These are phyloP conservation scores for Nephrocerus scutellatus DNA, from an alignment of 2,888 invertebrate genomes.

Conservation along the genomic window DNA sequence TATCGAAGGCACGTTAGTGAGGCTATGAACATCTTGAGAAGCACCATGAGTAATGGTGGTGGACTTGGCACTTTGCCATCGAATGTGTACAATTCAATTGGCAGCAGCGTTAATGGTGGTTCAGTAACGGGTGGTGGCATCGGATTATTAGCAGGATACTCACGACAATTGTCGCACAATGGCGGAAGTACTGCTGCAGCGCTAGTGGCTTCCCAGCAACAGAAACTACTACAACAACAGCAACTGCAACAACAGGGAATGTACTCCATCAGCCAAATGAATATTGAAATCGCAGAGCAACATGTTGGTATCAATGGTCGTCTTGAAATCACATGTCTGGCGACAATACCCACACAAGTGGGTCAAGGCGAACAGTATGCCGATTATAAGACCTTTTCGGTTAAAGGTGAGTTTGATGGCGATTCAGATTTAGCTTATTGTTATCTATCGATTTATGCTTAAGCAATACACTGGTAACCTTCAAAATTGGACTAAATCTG, in stretches of 20 bases:
- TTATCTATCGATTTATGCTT: too few species aligned
- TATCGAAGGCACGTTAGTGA: slow-evolving; percentile 42
- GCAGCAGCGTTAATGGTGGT: slow-evolving; percentile 39
- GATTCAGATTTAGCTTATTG: not conserved
- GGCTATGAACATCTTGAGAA: slow-evolving; percentile 39
- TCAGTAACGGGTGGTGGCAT: too few species aligned
- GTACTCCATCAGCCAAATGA: slow-evolving; percentile 60
- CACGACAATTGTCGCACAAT: slow-evolving; percentile 36
- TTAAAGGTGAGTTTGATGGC: slow-evolving; percentile 56
- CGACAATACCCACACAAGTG: slow-evolving; percentile 71
- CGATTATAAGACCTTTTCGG: slow-evolving; percentile 64
- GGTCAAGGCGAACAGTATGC: slow-evolving; percentile 66
- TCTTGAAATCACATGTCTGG: slow-evolving; percentile 66
- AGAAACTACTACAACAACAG: slow-evolving; percentile 9
- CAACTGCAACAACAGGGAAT: slow-evolving; percentile 38
- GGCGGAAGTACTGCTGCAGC: too few species aligned
- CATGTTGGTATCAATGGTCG: slow-evolving; percentile 63
- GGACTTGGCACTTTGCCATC: slow-evolving; percentile 40
- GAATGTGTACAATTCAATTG: slow-evolving; percentile 37
- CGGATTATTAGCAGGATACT: slow-evolving; percentile 39
- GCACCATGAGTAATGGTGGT: slow-evolving; percentile 39
- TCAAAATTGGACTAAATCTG: too few species aligned
- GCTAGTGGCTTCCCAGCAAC: slow-evolving; percentile 15
- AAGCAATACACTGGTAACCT: too few species aligned
- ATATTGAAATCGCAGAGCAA: slow-evolving; percentile 65